Base-by-base conservation (phyloP, 2,888 invertebrate species). In the Mamestra brassicae region DNA sequence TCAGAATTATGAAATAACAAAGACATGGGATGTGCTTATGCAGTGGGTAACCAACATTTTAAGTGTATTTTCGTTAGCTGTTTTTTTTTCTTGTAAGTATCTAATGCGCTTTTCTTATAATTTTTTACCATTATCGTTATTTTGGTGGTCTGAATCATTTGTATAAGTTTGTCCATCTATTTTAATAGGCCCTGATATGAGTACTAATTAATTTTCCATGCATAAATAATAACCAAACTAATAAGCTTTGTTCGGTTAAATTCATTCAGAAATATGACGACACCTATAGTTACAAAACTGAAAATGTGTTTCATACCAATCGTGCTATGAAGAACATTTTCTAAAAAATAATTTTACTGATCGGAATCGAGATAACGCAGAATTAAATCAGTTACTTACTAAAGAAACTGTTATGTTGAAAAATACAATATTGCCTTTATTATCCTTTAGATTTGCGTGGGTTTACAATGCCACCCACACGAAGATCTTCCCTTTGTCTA, bases 341-440 rank as follows among this genome's bases (percentile, higher is more conserved):
- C 11, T n/a, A n/a, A 15, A 70, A n/a, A 66, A 70, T 47, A 45
- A 64, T 36, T 66, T 65, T 17, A 50, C 52, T 70, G 52, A 55
- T 38, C 47, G 26, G 34, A 42, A 26, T 8, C 10, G 13, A 58
- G 65, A 36, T 36, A n/a, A 34, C 8, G n/a, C 4, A 52, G n/a
- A 70, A 70, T 64, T 66, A 26, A 52, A 83, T 72, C 63, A 67
- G 7, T n/a, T 11, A n/a, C n/a, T 38, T 62, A 34, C 50, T 13
- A 11, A 61, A 3, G 47, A 54, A 66, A 34, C 10, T 15, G 15
- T n/a, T 17, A 36, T n/a, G 34, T 55, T 69, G 4, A 64, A 13
- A 61, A 45, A 57, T 17, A 55, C 3, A 74, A 36, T 17, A 7
- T n/a, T n/a, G 6, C 52, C 6, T 71, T 45, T 63, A 34, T 47